phyloP scores from a whole-genome alignment of 2,113 vertebrate genomes.

The Stomatorhinus ivindoensis region DNA sequence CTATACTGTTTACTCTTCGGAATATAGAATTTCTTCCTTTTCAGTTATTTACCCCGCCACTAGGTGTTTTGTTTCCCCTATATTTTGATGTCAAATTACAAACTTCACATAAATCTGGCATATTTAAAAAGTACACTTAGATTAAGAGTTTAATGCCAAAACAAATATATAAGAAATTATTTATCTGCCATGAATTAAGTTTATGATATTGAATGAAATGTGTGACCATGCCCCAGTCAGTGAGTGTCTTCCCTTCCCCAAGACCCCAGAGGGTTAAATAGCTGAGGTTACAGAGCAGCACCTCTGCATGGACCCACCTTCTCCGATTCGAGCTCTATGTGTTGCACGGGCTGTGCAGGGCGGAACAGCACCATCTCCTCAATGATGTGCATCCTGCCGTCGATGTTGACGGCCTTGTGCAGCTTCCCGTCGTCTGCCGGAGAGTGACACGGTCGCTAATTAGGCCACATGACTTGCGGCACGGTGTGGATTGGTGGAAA shows the following conservation, averaged over 20 bases:
- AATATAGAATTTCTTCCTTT: background rate
- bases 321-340: slow-evolving; percentile 73
- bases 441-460: background rate
- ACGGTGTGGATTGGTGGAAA: background rate
- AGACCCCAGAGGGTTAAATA: background rate
- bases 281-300: background rate
- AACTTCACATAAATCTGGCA: too few species aligned
- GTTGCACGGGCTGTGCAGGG: slow-evolving; percentile 64
- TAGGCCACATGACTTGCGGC: background rate
- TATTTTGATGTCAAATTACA: too few species aligned
- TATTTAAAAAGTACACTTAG: too few species aligned
- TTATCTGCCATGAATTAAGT: too few species aligned
- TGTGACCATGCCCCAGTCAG: too few species aligned
- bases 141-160: too few species aligned
- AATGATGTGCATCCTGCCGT: slow-evolving; percentile 67
- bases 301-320: slow-evolving; percentile 52
- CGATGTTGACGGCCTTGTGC: slow-evolving; percentile 79
- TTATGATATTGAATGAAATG: too few species aligned
- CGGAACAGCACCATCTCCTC: slow-evolving; percentile 81
- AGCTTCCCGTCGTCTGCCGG: slow-evolving; percentile 74
- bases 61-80: background rate
- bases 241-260: too few species aligned
- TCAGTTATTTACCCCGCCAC: background rate
- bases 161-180: too few species aligned
- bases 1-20: background rate